Evolutionary conservation across 2,113 vertebrate genomes (phyloP), one percentile per base, ranked within the genome.

Genomic region (Gasterosteus nipponicus): DNA sequence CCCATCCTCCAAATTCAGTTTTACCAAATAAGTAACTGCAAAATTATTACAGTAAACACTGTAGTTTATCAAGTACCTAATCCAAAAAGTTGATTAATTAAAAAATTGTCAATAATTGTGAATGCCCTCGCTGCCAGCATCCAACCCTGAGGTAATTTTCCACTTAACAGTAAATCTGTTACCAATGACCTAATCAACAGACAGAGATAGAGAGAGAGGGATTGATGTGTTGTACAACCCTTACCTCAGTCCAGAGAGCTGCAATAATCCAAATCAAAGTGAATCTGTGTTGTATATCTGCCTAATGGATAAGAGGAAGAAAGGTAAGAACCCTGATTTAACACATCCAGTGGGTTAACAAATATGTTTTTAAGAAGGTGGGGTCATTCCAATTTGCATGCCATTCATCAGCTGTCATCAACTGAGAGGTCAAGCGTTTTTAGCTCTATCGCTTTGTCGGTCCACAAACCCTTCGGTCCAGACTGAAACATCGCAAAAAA

Each of bases 81-180:
- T 76, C 7, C 8, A 41, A 47, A 10, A 26, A 26, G 22, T 26
- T 26, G 15, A 35, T 82, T 78, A 3, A 47, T 41, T 63, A 9
- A 26, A 65, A 10, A 60, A 38, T 5, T 42, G 15, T 85, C 80
- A 84, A 85, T 88, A 78, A 66, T 56, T 75, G 69, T 69, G 72
- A 70, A 63, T 71, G 69, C 49, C 22, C 54, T 44, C 22, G 16
- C 22, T 78, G 62, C 10, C 9, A 82, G 83, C 44, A 51, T 64
- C 6, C 18, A 15, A 62, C 82, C 91, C 90, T 35, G 33, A 47
- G 89, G 92, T 44, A 73, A 89, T 86, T 92, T 94, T 93, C 92
- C 92, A 82, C 60, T 72, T 83, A 73, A 82, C 86, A 80, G 81
- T n/a, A 83, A 86, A 86, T 74, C 81, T 75, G 49, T 53, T 31